Conservation (phyloP, 2,888 invertebrate genomes). For the Hypselothyrea guttata region DNA sequence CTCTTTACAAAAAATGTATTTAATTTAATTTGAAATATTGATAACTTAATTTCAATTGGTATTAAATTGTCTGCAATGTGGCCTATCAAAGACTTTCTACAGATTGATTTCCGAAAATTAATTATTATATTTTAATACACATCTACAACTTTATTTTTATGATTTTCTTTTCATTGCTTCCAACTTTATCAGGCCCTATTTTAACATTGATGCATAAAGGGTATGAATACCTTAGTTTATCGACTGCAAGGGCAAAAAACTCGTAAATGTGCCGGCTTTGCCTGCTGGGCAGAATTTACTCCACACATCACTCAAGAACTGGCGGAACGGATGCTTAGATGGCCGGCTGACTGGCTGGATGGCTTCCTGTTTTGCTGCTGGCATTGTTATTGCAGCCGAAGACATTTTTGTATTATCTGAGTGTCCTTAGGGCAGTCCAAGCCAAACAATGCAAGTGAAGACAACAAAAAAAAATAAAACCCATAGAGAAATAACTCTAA, state of each 20-base stretch:
- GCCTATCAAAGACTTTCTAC: too few species aligned
- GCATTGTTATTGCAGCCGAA: conserved; percentile 45
- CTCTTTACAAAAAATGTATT: not conserved
- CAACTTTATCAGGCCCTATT: not conserved
- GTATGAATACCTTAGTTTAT: conserved; percentile 40
- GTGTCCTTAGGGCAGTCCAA: conserved; percentile 51
- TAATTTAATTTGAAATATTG: not conserved
- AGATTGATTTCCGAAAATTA: too few species aligned
- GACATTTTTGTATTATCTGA: conserved; percentile 64
- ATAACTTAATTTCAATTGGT: too few species aligned
- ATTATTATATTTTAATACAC: too few species aligned
- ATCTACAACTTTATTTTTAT: too few species aligned
- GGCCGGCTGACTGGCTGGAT: conserved; percentile 11
- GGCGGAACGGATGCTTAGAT: not conserved
- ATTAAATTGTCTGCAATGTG: too few species aligned
- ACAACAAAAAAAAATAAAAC: conserved; percentile 13
- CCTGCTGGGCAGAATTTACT: conserved; percentile 29
- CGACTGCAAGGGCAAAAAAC: conserved; percentile 27
- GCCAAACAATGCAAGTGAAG: conserved; percentile 55
- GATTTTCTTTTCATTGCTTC: too few species aligned
- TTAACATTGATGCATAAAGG: not conserved
- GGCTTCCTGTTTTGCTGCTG: conserved; percentile 36
- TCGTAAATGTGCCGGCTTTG: conserved; percentile 33
- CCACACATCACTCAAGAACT: conserved; percentile 1
- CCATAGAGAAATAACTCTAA: conserved; percentile 13